A percentile compares a stretch with the other conserved stretches of the same genome.
phyloP scores from a whole-genome alignment of 2,888 invertebrate species.

The Eupithecia inturbata region DNA sequence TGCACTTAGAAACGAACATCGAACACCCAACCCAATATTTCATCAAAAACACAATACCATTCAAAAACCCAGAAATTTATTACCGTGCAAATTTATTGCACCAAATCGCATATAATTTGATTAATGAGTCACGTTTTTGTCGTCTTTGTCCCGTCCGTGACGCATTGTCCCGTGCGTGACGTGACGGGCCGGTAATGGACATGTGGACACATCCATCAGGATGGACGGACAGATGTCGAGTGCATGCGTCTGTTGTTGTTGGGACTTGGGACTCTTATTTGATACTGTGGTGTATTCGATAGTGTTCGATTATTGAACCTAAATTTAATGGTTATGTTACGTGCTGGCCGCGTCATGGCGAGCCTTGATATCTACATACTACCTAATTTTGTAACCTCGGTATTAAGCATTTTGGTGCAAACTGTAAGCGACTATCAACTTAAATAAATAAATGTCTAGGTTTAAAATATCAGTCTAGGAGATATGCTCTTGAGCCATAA shows the following conservation, averaged over 20 bases:
- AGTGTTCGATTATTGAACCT: background rate
- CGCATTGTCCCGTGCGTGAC: constrained; percentile 28
- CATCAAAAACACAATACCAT: constrained; percentile 42
- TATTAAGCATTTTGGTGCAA: no score
- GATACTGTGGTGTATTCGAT: no score
- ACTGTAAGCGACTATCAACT: no score
- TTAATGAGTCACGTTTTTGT: constrained; percentile 69
- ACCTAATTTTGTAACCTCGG: no score
- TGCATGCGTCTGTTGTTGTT: constrained; percentile 11
- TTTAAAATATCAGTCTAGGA: background rate
- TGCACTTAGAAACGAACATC: constrained; percentile 18
- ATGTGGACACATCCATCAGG: constrained; percentile 68
- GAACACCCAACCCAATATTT: constrained; percentile 32
- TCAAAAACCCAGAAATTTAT: constrained; percentile 51
- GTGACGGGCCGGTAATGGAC: constrained; percentile 68
- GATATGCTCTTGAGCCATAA: background rate
- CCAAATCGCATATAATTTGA: constrained; percentile 72
- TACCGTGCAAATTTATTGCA: constrained; percentile 57
- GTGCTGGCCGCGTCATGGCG: background rate
- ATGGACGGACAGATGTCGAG: constrained; percentile 49
- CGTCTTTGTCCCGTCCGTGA: constrained; percentile 40
- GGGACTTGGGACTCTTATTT: background rate
- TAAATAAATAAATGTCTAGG: no score
- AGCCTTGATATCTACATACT: background rate
- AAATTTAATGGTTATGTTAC: background rate